These are phyloP conservation scores for Heliothis subflexa DNA, from an alignment of 1,140 invertebrate genomes.

Conservation along the genomic window DNA sequence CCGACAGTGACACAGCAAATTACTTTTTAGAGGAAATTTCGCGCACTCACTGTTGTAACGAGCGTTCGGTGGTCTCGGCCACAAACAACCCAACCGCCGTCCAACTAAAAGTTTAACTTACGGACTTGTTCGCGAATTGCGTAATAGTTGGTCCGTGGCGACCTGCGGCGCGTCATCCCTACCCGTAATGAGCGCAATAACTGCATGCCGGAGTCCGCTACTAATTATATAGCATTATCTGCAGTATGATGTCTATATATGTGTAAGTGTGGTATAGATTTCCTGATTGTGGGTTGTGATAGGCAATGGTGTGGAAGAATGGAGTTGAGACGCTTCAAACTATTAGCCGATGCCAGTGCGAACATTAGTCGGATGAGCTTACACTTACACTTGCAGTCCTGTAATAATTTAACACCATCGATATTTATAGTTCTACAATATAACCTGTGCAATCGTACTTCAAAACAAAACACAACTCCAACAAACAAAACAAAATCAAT, in stretches of 20 bases:
- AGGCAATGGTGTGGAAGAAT: slow-evolving; percentile 25
- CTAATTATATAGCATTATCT: slow-evolving; percentile 31
- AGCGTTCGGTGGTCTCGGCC: slow-evolving; percentile 58
- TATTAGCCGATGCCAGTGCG: background rate
- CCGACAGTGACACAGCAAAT: slow-evolving; percentile 77
- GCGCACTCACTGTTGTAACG: slow-evolving; percentile 69
- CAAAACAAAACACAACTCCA: background rate
- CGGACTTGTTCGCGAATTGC: slow-evolving; percentile 62
- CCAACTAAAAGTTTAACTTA: slow-evolving; percentile 75
- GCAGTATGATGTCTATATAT: background rate
- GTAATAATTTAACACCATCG: too few species aligned
- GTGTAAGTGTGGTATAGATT: slow-evolving; percentile 7
- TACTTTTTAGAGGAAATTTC: slow-evolving; percentile 62
- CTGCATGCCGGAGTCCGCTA: slow-evolving; percentile 15
- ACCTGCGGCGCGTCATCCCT: slow-evolving; percentile 19
- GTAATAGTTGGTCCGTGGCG: slow-evolving; percentile 20
- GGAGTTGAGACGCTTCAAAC: background rate
- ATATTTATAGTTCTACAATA: too few species aligned
- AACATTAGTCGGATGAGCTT: too few species aligned
- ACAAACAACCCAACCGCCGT: slow-evolving; percentile 66
- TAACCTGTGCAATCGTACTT: background rate
- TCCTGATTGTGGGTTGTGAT: slow-evolving; percentile 14
- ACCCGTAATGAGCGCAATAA: slow-evolving; percentile 31
- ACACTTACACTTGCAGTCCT: too few species aligned
- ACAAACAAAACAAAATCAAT: slow-evolving; percentile 10